Evolutionary conservation across 92 coral and sea anemone species (phyloP), one percentile per base, ranked within the genome.

Genomic region (Zoanthus sansibaricus): DNA sequence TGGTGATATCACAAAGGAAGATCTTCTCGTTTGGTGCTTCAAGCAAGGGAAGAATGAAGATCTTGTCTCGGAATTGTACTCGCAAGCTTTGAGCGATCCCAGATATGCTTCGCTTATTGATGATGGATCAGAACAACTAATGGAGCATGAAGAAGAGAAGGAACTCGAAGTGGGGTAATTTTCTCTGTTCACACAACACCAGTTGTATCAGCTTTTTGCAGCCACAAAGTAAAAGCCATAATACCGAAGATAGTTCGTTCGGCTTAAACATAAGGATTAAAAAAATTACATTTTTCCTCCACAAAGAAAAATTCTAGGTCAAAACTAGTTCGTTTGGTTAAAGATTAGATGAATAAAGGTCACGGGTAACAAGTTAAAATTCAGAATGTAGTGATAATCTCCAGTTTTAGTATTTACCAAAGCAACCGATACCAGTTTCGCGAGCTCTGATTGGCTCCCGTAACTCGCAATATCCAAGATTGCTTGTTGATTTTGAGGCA

Each of bases 1-100:
- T 82, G 92, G 93, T 52, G 83, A 86, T 54, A 87, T 79, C 67
- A 82, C 86, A 3, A 91, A 75, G 70, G 91, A 87, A 20, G 97
- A 95, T 44, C 91, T 95, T 0, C 66, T 95, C 6, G 71, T 92
- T 69, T 94, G 97, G 97, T 91, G 91, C 72, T 47, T 94, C 7
- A 84, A 84, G 4, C 71, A 92, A 49, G 84, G 80, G 30, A 10
- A 42, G 12, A 87, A 94, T 0, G 86, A 89, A 10, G 91, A 87
- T 66, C 30, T 73, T 25, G 89, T 94, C 3, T 68, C 33, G 55
- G 84, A 69, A 49, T 76, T 92, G 88, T 94, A 89, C 82, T 62
- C 87, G 7, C 90, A 90, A 71, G 98, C 98, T 44, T 45, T 88
- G 47, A 55, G 61, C 33, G 87, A 91, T 20, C 96, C 96, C 10